Evolutionary conservation across 2,888 invertebrate species (phyloP), one percentile per base, ranked within the genome.

Genomic region (Cheilosia pagana): DNA sequence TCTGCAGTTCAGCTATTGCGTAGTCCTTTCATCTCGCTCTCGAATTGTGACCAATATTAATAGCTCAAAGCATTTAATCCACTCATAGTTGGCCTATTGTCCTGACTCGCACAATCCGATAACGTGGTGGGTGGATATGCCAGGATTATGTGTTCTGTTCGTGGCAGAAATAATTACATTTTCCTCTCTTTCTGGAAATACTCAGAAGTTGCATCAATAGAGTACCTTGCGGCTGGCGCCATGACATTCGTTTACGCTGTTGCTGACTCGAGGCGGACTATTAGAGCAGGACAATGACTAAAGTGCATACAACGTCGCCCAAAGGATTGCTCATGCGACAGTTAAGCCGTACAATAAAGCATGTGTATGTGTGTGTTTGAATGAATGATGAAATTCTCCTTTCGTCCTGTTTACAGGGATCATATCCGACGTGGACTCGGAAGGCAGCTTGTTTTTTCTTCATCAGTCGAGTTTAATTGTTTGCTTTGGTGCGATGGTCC

Each of bases 61-160:
- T 82, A 50, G 68, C 82, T 78, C 60, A 72, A 63, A 65, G 72
- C 78, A 68, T 78, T 82, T 72, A 78, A 72, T 78, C 78, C 74
- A 57, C 78, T 59, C 72, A 63, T 52, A 78, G 72, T 62, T 78
- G 62, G 74, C 74, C 78, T 68, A 59, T 63, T 78, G 74, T 83
- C 62, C 74, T 68, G 25, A 16, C 60, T 43, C 48, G 59, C 48
- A 72, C 41, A 77, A 62, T 72, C 52, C 60, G 41, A 67, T 76
- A 48, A 14, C 45, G 25, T 41, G 31, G 8, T 12, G n/a, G 16
- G 28, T 14, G 14, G 4, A 16, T 8, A 35, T 35, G 12, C 23
- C 23, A 5, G 23, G 63, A 19, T 16, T 48, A 25, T 67, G 39
- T 60, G 31, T 23, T 43, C 52, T 57, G 67, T 43, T 70, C 31